Base-by-base conservation (phyloP, 2,113 vertebrate genomes). In the Eidolon helvum region DNA sequence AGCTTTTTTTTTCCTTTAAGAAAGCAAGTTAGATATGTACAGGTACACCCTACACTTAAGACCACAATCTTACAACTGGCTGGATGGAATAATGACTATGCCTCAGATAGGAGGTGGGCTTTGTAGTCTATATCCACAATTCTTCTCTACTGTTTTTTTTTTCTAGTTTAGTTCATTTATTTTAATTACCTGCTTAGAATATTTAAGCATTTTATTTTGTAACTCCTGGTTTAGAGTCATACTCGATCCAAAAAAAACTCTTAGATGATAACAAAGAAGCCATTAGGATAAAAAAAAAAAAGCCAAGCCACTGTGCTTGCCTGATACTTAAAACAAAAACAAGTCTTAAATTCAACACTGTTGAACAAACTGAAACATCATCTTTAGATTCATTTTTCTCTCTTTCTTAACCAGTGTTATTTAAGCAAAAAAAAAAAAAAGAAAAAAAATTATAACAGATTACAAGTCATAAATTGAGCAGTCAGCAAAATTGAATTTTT, bases 271-370 rank as follows among this genome's bases (percentile, higher is more conserved):
- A 90, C 21, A 85, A 43, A 33, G 28, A 21, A 50, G 7, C n/a
- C n/a, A n/a, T n/a, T n/a, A n/a, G n/a, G n/a, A n/a, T n/a, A n/a
- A n/a, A n/a, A n/a, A n/a, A n/a, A 85, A 43, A 33, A 24, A 21
- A 50, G 7, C 1, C 30, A 94, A 68, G 28, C 15, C n/a, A 92
- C 38, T 82, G 43, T 74, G 28, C 40, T 92, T 85, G 7, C 40
- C 88, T 91, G 10, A 95, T 80, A 96, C 84, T 59, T 74, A 43
- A 89, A 92, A 78, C 65, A 22, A 90, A 96, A 50, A 50, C 0
- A 12, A 89, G 16, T 3, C 14, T 68, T 71, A 84, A 85, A 69
- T 35, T 78, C 69, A 96, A 95, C 50, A 94, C 28, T 82, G 0
- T 40, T 93, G 40, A 18, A 86, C 11, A 96, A 95, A 94, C 0